Evolutionary conservation across 2,113 vertebrate species (phyloP).

Genomic region (Notechis scutatus): DNA sequence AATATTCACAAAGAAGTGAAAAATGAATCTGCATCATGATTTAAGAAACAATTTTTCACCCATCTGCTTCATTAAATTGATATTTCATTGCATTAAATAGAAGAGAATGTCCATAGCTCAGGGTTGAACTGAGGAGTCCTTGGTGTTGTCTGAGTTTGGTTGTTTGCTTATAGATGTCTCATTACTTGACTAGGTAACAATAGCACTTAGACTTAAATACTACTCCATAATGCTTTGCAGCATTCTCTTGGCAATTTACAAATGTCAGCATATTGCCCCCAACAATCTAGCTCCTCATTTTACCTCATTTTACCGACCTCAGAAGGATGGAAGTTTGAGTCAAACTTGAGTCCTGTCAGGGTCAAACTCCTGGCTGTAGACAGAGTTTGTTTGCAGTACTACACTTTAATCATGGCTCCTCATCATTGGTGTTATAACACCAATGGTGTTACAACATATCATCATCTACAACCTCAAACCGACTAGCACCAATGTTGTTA

Average conservation of each 20-base stretch:
- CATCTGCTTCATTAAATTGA: not conserved
- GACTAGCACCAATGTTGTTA: not conserved
- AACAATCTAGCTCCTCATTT: not conserved
- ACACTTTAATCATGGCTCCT: not conserved
- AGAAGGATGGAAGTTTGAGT: not conserved
- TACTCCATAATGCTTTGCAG: not conserved
- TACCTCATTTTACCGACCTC: not conserved
- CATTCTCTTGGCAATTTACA: not conserved
- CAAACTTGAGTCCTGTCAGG: not conserved
- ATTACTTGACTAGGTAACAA: not conserved
- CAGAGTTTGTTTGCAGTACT: not conserved
- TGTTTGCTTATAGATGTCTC: not conserved
- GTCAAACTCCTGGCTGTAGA: not conserved
- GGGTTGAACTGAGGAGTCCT: not conserved
- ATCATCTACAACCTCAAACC: not conserved
- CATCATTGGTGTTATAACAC: not conserved
- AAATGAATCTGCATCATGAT: not conserved
- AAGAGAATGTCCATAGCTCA: not conserved
- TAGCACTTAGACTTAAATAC: not conserved
- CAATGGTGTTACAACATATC: not conserved
- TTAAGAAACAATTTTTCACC: not conserved
- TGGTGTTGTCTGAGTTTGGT: not conserved
- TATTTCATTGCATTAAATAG: not conserved
- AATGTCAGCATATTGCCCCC: not conserved
- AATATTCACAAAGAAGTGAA: not conserved